A percentile compares a stretch with the other conserved stretches of the same genome.
phyloP scores from a whole-genome alignment of 2,888 invertebrate species.

The Athrips mouffetella region DNA sequence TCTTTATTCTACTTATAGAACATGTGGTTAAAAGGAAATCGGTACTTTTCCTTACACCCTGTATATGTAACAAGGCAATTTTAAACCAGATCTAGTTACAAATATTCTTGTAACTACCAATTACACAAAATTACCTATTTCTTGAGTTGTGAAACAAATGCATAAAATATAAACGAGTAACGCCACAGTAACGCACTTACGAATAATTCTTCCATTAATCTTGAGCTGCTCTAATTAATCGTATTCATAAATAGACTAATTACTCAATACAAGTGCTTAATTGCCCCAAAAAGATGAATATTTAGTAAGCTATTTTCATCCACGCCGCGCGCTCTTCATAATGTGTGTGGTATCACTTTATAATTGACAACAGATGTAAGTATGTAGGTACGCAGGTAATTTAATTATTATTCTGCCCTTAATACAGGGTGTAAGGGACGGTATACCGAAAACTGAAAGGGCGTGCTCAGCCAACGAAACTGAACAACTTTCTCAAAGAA shows the following conservation, averaged over 20 bases:
- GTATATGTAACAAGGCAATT: not conserved
- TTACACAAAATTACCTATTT: conserved; percentile 4
- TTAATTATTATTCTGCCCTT: no score
- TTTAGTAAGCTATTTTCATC: conserved; percentile 11
- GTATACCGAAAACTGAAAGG: no score
- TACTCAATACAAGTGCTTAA: conserved; percentile 22
- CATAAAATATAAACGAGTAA: conserved; percentile 6
- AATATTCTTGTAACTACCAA: not conserved
- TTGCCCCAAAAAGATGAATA: conserved; percentile 11
- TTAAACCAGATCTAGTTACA: not conserved
- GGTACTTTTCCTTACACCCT: not conserved
- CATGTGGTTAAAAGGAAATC: no score
- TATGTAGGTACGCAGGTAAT: not conserved
- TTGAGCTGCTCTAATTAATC: conserved; percentile 35
- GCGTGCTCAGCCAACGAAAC: no score
- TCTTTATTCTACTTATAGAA: no score
- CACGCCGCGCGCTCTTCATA: not conserved
- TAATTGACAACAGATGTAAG: conserved; percentile 27
- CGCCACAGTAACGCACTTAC: conserved; percentile 17
- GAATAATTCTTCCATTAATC: conserved; percentile 27
- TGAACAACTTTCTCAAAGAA: no score
- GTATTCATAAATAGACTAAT: conserved; percentile 37
- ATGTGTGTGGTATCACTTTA: conserved; percentile 4
- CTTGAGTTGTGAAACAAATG: not conserved
- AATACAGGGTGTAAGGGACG: no score